Base-by-base conservation (phyloP, 2,113 vertebrate species). In the Ellobius talpinus region DNA sequence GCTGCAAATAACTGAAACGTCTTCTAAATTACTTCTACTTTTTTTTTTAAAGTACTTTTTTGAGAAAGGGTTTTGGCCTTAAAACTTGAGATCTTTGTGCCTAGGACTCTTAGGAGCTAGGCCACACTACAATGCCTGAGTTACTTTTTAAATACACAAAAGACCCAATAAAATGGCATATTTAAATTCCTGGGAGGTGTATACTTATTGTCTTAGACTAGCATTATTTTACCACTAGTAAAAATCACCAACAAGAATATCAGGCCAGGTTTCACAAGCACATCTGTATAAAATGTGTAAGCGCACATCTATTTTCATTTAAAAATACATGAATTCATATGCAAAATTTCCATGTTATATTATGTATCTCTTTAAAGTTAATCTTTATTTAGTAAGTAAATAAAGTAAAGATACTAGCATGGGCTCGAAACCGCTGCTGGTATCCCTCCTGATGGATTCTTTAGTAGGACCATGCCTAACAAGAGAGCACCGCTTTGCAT, bases 21-120 rank as follows among this genome's bases (percentile, higher is more conserved):
- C 50, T 88, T 96, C 81, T 95, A 96, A 94, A 85, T 79, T 91
- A 93, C 1, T 73, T 78, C 13, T 55, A 63, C 1, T 89, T 95
- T 79, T 58, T 58, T 58, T 58, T 58, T 58, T 63, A 14, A 31
- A 52, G 33, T 21, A 9, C 16, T 26, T 77, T 47, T 87, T 76
- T 76, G 16, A 76, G 21, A 45, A 1, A 76, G 26, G 39, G 39
- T 76, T 45, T 63, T 36, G 36, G 50, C 68, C 50, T 87, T 23
- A n/a, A 88, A 78, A 70, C 85, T 42, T 58, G n/a, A 23, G 24
- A 74, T 74, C 52, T 26, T 89, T 9, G 19, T 36, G n/a, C 39
- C 26, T 89, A 16, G 39, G 8, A 16, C 39, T 89, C 16, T 31
- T 33, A 23, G 42, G 55, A 63, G 29, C n/a, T 89, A 29, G 72